Base-by-base conservation (phyloP, 2,888 invertebrate genomes). In the Sinohyriopsis cumingii region DNA sequence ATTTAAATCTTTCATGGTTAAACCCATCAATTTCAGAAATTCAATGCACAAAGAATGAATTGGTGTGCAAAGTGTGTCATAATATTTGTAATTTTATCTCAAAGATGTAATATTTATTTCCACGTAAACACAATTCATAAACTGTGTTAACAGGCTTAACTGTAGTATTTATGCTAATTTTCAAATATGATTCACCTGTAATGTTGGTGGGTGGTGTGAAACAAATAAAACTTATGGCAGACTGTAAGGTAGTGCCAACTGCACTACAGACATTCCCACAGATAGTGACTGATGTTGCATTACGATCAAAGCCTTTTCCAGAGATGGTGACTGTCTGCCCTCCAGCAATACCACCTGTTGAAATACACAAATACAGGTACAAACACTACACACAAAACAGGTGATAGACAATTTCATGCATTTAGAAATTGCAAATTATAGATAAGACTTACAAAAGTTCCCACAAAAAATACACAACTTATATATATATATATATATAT, bases 221-320 rank as follows among this genome's bases (percentile, higher is more conserved):
- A 63, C 81, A 80, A 22, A 73, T 59, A 25, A 75, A 67, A 53
- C 71, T 54, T 15, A 77, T 72, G 5, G 72, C 45, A 5, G 75
- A 67, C 28, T 72, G 70, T 3, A 62, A 60, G 15, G 68, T 67
- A 9, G 24, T 20, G 19, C 53, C 28, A 19, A 68, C 56, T 22
- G 60, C 53, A 15, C 22, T 18, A 67, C 82, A 82, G 15, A 57
- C 18, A 15, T 66, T 15, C 9, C 75, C 78, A 68, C 83, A 83
- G 3, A 84, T 70, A 3, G 71, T 77, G 20, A 81, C 81, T 5
- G 63, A 33, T 6, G 75, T 78, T 18, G 67, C 77, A 3, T 65
- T 59, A 19, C 33, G 69, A 55, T 73, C 75, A 71, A 85, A 86
- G 0, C 84, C 83, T 19, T 75, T 66, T n/a, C 86, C 86, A 15